phyloP scores from a whole-genome alignment of 2,797 vertebrate genomes.

The Urophycis tenuis region DNA sequence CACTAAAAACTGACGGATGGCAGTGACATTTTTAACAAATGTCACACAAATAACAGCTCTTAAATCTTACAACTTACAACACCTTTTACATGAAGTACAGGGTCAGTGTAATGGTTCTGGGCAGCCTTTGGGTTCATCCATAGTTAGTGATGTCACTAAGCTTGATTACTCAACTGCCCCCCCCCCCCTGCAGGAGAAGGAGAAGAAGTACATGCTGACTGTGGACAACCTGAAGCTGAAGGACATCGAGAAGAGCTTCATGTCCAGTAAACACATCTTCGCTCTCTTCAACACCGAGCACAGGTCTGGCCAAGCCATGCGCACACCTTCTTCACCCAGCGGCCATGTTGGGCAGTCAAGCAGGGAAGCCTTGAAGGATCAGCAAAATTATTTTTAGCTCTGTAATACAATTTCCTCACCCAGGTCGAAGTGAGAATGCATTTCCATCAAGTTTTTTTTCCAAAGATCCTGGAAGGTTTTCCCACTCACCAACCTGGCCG shows the following conservation, averaged over 20 bases:
- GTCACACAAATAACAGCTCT: too few species aligned
- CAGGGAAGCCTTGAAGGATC: background rate
- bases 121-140: background rate
- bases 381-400: background rate
- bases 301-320: constrained; percentile 65
- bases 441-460: background rate
- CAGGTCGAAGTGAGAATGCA: background rate
- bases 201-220: constrained; percentile 88
- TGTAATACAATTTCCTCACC: background rate
- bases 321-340: constrained; percentile 5
- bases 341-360: background rate
- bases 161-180: background rate
- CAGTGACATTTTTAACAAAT: too few species aligned
- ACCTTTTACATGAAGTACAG: background rate
- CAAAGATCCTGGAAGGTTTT: background rate
- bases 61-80: too few species aligned
- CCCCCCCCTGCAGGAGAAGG: constrained; percentile 64
- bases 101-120: background rate
- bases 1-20: too few species aligned
- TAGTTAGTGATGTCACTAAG: background rate
- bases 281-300: constrained; percentile 94
- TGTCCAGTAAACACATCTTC: constrained; percentile 95
- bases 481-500: background rate
- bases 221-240: constrained; percentile 91
- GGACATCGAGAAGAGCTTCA: constrained; percentile 93